Conservation (phyloP, 2,113 vertebrate genomes). For the Megaceryle maxima region DNA sequence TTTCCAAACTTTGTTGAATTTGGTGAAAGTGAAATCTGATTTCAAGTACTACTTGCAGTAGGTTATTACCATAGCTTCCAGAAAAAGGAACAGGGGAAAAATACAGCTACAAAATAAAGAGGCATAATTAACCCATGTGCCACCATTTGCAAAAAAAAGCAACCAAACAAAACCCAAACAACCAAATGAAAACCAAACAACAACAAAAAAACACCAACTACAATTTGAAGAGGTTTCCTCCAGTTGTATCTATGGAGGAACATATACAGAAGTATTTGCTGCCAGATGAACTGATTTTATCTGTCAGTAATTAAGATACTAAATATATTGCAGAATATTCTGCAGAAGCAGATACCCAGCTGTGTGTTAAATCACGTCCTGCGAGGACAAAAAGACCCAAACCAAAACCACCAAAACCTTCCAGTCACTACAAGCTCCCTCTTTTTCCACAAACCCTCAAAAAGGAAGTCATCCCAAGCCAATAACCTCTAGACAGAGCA, state of each 20-base stretch:
- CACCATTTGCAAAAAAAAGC: not conserved
- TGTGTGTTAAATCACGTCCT: not conserved
- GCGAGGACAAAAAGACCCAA: not conserved
- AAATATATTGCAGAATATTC: not conserved
- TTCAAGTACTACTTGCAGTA: not conserved
- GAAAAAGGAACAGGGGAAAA: not conserved
- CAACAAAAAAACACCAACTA: not conserved
- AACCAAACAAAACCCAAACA: too few species aligned
- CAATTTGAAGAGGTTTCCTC: not conserved
- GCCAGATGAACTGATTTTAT: not conserved
- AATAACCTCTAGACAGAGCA: not conserved
- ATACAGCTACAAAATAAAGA: not conserved
- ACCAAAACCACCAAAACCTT: not conserved
- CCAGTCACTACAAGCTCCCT: not conserved
- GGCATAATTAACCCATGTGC: not conserved
- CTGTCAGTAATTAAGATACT: not conserved
- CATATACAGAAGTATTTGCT: not conserved
- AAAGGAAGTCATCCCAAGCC: not conserved
- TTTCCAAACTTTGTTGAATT: not conserved
- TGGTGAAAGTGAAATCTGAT: conserved; percentile 17
- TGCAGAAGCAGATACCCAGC: not conserved
- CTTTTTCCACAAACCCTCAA: not conserved
- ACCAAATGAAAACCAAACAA: not conserved
- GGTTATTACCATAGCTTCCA: not conserved
- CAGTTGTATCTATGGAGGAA: not conserved